phyloP scores from a whole-genome alignment of 2,888 invertebrate species.

The Ochlodes sylvanus region DNA sequence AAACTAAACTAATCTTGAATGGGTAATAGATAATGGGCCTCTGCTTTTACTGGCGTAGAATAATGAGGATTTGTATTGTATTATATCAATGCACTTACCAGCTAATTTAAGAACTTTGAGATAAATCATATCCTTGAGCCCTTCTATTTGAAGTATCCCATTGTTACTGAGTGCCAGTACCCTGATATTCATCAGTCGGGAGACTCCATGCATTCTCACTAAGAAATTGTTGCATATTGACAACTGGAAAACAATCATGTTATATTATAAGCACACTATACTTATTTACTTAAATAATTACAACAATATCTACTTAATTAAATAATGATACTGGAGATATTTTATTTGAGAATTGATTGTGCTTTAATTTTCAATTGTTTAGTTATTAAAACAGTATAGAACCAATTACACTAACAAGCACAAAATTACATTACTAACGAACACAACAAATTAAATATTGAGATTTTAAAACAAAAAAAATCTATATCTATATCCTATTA shows the following conservation, averaged over 20 bases:
- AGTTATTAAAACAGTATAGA: no score
- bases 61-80: no score
- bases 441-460: no score
- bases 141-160: slow-evolving; percentile 95
- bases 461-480: no score
- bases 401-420: no score
- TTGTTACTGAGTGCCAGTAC: slow-evolving; percentile 94
- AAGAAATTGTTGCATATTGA: slow-evolving; percentile 94
- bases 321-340: background rate
- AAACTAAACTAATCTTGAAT: no score
- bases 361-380: no score
- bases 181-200: slow-evolving; percentile 91
- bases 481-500: no score
- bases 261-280: background rate
- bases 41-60: no score
- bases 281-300: background rate
- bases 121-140: slow-evolving; percentile 92
- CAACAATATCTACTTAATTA: background rate
- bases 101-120: slow-evolving; percentile 92
- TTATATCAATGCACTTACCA: slow-evolving; percentile 55
- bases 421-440: no score
- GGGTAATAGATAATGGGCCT: no score
- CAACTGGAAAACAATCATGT: slow-evolving; percentile 84
- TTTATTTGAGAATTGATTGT: background rate
- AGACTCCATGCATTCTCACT: slow-evolving; percentile 94